These are phyloP conservation scores for Mechanitis mazaeus DNA, from an alignment of 2,888 invertebrate species.

Conservation along the genomic window DNA sequence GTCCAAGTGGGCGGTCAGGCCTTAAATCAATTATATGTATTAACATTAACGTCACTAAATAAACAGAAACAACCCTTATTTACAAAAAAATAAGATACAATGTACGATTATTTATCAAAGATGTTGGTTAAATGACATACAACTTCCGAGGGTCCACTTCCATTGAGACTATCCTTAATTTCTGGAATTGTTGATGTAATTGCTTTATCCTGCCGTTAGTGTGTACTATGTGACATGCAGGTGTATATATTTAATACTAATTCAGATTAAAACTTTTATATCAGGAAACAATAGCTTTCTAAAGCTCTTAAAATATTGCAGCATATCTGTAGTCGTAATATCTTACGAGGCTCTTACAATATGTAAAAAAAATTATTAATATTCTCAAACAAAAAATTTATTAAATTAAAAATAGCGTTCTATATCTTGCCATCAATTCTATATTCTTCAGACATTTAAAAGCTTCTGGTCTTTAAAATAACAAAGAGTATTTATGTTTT, in stretches of 20 bases:
- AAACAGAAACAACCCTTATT: slow-evolving; percentile 19
- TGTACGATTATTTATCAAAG: slow-evolving; percentile 6
- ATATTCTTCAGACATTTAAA: background rate
- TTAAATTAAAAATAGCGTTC: too few species aligned
- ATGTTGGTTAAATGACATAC: slow-evolving; percentile 43
- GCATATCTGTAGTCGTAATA: too few species aligned
- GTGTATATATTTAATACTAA: background rate
- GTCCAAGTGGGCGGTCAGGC: slow-evolving; percentile 33
- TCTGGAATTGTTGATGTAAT: slow-evolving; percentile 24
- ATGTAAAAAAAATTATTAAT: too few species aligned
- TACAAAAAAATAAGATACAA: background rate
- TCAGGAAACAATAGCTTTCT: too few species aligned
- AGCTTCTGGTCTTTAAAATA: slow-evolving; percentile 6
- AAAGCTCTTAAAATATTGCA: too few species aligned
- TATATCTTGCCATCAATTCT: background rate
- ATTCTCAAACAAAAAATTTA: too few species aligned
- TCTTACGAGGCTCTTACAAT: too few species aligned
- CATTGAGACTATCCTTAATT: slow-evolving; percentile 26
- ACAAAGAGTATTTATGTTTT: background rate
- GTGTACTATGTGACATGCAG: background rate
- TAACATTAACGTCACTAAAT: slow-evolving; percentile 33
- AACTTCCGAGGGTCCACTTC: slow-evolving; percentile 35
- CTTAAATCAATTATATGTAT: slow-evolving; percentile 39
- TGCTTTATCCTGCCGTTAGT: slow-evolving; percentile 24
- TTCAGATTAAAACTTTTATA: background rate